Conservation (phyloP, 2,113 vertebrate genomes). For the Bettongia penicillata region DNA sequence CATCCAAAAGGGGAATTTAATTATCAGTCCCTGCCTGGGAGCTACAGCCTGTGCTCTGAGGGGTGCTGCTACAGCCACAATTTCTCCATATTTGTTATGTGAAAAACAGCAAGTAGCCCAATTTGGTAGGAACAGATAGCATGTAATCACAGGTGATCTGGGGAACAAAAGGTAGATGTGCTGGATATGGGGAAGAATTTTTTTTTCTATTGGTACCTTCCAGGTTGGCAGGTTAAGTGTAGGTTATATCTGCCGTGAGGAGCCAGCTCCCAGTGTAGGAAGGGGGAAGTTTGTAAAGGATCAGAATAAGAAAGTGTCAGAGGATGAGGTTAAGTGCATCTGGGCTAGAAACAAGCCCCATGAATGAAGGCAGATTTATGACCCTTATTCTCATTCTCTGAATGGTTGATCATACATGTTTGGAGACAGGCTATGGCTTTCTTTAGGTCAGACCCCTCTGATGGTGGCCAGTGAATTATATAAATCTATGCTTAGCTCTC, state of each 20-base stretch:
- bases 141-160: not conserved
- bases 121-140: not conserved
- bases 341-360: not conserved
- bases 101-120: not conserved
- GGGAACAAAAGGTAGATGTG: not conserved
- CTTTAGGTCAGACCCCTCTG: not conserved
- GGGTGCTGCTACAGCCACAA: not conserved
- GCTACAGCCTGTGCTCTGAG: not conserved
- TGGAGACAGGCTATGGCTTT: not conserved
- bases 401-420: not conserved
- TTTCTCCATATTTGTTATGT: not conserved
- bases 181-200: not conserved
- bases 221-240: not conserved
- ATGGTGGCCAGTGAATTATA: not conserved
- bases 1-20: not conserved
- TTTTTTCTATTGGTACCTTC: not conserved
- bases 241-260: not conserved
- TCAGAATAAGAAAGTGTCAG: not conserved
- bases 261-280: not conserved
- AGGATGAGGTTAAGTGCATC: not conserved
- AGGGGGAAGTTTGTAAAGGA: not conserved
- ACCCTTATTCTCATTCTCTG: not conserved
- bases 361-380: not conserved
- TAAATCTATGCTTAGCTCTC: not conserved
- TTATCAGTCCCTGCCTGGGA: not conserved